Conservation (phyloP, 2,113 vertebrate species). For the Pedetes capensis region DNA sequence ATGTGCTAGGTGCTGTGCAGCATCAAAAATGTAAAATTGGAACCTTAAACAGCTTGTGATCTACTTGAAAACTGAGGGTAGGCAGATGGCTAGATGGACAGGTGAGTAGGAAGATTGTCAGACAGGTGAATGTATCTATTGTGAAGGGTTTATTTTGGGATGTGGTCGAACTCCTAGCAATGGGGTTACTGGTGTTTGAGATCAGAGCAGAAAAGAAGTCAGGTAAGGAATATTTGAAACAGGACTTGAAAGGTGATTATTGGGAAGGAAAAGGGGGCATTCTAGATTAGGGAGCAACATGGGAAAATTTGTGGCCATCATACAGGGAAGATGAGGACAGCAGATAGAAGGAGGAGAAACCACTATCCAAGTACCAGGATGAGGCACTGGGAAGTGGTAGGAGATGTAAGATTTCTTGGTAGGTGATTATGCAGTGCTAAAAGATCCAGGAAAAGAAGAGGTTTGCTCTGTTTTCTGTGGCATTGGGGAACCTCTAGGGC, state of each 20-base stretch:
- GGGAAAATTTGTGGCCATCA: background rate
- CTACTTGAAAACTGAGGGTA: background rate
- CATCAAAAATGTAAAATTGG: background rate
- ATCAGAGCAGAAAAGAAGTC: background rate
- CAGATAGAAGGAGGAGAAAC: background rate
- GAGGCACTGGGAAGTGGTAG: background rate
- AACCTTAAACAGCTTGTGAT: background rate
- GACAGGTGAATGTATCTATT: background rate
- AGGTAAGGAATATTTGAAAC: background rate
- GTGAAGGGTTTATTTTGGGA: background rate
- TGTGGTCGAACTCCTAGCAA: conserved; percentile 12
- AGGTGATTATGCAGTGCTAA: background rate
- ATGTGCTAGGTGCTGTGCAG: background rate
- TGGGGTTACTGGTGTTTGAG: conserved; percentile 19
- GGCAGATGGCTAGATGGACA: background rate
- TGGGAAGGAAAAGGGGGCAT: background rate
- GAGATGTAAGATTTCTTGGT: background rate
- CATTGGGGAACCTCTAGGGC: background rate
- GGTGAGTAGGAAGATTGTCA: background rate
- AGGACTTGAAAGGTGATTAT: conserved; percentile 7
- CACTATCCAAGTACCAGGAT: background rate
- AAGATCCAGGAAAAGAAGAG: background rate
- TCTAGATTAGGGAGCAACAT: background rate
- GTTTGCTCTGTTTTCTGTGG: background rate
- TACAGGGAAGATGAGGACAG: background rate